Evolutionary conservation across 2,797 vertebrate genomes (phyloP), one percentile per base, ranked within the genome.

Genomic region (Poeciliopsis infans): DNA sequence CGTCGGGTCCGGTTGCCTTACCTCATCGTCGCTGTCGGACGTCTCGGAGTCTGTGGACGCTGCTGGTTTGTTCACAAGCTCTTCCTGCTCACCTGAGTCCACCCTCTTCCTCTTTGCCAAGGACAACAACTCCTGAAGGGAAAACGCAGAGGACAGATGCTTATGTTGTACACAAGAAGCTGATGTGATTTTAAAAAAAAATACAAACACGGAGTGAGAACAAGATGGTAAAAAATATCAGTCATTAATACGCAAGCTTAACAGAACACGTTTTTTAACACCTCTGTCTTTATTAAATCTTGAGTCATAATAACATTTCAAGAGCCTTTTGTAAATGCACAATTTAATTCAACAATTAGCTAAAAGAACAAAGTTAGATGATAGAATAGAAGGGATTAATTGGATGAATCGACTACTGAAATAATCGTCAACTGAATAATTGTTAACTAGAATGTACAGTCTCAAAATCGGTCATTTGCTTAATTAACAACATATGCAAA

Each of bases 41-140:
- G 98, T 99, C 90, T 99, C 98, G 0, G 98, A 99, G 94, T 99
- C 98, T 47, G 98, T 97, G 0, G 98, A 99, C 4, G 98, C 98
- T 64, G 97, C 96, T 83, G 97, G 97, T 91, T 99, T 98, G 93
- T 95, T 98, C 80, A 96, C 95, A 10, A 97, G 97, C 39, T 97
- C 96, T 59, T 99, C 98, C 88, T 98, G 98, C 64, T 99, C 98
- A 75, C 98, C 98, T 0, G 98, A 98, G 89, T 99, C 98, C 53
- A 97, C 97, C 74, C 97, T 96, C 92, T 99, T 99, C 85, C 98
- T 96, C 87, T 99, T 99, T 13, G 98, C 98, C 93, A 99, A 90
- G 28, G 97, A 98, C 89, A 99, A 91, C 76, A 99, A 94, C 87
- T 99, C 98, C 98, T 99, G 88, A 39, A 84, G 80, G 10, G 8